phyloP scores from a whole-genome alignment of 2,888 invertebrate genomes.

The Drosophila maculinotata region DNA sequence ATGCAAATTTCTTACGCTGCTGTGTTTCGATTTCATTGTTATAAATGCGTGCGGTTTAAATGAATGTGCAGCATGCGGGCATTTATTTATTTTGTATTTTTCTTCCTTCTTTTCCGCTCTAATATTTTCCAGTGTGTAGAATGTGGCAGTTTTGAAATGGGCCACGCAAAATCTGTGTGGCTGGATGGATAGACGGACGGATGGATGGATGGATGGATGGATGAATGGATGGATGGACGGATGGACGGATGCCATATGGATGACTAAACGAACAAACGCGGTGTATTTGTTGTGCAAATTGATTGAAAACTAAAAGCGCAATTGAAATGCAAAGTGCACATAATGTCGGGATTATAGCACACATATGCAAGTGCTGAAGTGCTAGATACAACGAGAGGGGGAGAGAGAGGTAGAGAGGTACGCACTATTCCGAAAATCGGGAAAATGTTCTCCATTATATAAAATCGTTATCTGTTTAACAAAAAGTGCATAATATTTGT shows the following conservation, averaged over 20 bases:
- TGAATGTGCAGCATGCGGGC: slow-evolving; percentile 36
- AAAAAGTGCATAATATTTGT: no score
- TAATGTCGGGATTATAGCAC: slow-evolving; percentile 22
- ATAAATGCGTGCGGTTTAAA: slow-evolving; percentile 59
- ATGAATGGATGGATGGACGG: neutral
- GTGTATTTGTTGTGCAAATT: slow-evolving; percentile 37
- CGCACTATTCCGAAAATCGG: no score
- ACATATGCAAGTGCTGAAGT: neutral
- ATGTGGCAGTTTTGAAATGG: slow-evolving; percentile 29
- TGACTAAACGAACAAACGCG: slow-evolving; percentile 47
- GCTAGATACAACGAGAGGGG: neutral
- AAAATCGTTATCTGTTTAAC: no score
- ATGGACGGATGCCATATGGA: slow-evolving; percentile 47
- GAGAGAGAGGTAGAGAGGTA: neutral
- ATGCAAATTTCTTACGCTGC: slow-evolving; percentile 65
- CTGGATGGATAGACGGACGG: no score
- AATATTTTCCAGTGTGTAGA: slow-evolving; percentile 34
- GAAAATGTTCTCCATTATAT: no score
- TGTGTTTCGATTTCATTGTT: slow-evolving; percentile 76
- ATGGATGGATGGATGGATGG: no score
- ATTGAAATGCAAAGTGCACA: slow-evolving; percentile 32
- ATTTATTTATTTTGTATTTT: slow-evolving; percentile 35
- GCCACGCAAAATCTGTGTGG: slow-evolving; percentile 26
- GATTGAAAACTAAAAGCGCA: slow-evolving; percentile 42
- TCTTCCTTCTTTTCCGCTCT: slow-evolving; percentile 8